Evolutionary conservation across 2,888 invertebrate species (phyloP).

Genomic region (Diadegma fenestrale): DNA sequence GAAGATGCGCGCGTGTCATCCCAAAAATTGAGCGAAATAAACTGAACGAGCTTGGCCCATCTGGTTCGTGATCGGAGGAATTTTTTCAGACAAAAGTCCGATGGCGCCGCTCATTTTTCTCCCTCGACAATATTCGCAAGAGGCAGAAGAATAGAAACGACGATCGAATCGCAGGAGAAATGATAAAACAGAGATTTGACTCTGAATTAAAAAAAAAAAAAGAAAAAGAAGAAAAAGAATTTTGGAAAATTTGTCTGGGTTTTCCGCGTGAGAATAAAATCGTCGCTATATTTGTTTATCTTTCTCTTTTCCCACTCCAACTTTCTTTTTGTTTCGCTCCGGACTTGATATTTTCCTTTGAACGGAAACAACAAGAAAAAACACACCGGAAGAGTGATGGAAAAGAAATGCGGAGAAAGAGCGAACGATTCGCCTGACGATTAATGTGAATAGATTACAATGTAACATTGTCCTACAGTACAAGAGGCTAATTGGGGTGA

Average conservation of each 20-base stretch:
- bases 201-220: slow-evolving; percentile 6
- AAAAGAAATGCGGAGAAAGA: slow-evolving; percentile 72
- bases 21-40: slow-evolving; percentile 43
- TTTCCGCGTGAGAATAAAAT: background rate
- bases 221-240: background rate
- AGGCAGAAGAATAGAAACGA: background rate
- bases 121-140: slow-evolving; percentile 14
- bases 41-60: slow-evolving; percentile 57
- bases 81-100: slow-evolving; percentile 10
- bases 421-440: slow-evolving; percentile 77
- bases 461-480: slow-evolving; percentile 82
- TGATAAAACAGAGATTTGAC: slow-evolving; percentile 13
- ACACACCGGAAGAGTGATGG: slow-evolving; percentile 61
- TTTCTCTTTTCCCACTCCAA: background rate
- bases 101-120: slow-evolving; percentile 38
- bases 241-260: slow-evolving; percentile 7
- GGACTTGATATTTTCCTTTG: background rate
- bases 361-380: slow-evolving; percentile 38
- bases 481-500: slow-evolving; percentile 71
- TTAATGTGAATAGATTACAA: slow-evolving; percentile 77
- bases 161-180: background rate
- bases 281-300: slow-evolving; percentile 1
- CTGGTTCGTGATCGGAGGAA: slow-evolving; percentile 42
- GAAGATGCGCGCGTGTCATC: slow-evolving; percentile 34
- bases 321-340: background rate